Conservation (phyloP, 2,113 vertebrate genomes). For the Urocolius indicus region DNA sequence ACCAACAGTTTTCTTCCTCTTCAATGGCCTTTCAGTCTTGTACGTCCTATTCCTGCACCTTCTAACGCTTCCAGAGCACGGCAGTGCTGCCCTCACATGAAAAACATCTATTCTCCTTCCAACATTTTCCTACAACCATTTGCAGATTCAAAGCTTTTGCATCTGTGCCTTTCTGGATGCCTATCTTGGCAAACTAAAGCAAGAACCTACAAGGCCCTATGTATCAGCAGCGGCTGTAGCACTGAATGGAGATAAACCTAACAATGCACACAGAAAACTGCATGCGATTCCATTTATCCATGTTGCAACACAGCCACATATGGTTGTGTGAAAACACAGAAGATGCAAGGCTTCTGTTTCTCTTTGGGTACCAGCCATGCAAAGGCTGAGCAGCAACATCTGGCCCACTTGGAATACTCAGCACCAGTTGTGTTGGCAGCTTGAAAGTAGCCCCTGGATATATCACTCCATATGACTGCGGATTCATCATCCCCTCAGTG, state of each 20-base stretch:
- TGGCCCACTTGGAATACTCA: not conserved
- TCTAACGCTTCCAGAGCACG: not conserved
- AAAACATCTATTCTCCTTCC: not conserved
- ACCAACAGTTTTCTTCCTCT: not conserved
- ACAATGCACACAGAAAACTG: not conserved
- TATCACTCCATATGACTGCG: not conserved
- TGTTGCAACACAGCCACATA: not conserved
- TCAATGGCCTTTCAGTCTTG: not conserved
- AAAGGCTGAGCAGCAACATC: not conserved
- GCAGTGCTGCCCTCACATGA: not conserved
- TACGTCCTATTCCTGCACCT: fast-evolving
- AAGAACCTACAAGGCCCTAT: not conserved
- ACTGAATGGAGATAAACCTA: not conserved
- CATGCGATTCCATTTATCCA: not conserved
- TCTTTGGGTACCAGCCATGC: not conserved
- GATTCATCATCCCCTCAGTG: not conserved
- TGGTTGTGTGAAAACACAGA: not conserved
- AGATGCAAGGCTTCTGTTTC: not conserved
- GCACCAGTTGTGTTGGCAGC: not conserved
- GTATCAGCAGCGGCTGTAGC: not conserved
- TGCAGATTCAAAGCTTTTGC: not conserved
- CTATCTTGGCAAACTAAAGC: not conserved
- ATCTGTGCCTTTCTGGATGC: not conserved
- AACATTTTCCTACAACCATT: not conserved
- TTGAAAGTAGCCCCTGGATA: not conserved